Evolutionary conservation across 2,797 vertebrate genomes (phyloP).

Genomic region (Denticeps clupeoides): DNA sequence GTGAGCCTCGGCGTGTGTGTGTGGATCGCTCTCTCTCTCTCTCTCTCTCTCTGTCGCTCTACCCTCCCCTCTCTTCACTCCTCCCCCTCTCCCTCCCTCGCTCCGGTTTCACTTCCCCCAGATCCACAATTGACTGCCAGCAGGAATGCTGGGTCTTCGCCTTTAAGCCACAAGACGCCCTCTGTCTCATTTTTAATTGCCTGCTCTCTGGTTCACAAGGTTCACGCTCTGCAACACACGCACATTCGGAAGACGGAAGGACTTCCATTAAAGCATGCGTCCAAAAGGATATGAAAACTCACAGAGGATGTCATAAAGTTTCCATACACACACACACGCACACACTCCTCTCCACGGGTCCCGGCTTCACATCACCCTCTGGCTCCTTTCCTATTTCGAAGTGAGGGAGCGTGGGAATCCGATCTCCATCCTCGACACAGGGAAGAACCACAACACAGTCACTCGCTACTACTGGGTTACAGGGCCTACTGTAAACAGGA

Average conservation of each 20-base stretch:
- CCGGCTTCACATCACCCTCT: conserved; percentile 13
- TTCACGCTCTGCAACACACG: conserved; percentile 6
- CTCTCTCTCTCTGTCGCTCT: conserved; percentile 11
- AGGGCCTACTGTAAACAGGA: conserved; percentile 13
- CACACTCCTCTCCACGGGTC: neutral
- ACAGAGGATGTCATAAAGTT: conserved; percentile 29
- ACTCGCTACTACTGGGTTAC: conserved; percentile 12
- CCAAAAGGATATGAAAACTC: no score
- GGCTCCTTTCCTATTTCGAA: conserved; percentile 19
- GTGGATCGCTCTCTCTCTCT: conserved; percentile 2
- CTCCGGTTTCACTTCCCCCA: conserved; percentile 43
- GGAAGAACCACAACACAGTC: neutral
- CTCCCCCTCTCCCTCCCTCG: conserved; percentile 33
- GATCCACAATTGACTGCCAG: conserved; percentile 52
- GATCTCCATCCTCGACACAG: neutral
- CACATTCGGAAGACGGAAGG: neutral
- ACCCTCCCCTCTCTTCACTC: conserved; percentile 15
- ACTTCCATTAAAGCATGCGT: neutral
- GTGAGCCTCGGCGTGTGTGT: conserved; percentile 2
- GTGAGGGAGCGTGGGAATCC: conserved; percentile 25
- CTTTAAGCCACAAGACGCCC: conserved; percentile 45
- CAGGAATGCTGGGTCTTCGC: conserved; percentile 46
- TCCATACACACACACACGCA: neutral
- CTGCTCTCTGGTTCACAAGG: conserved; percentile 27
- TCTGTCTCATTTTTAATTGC: conserved; percentile 52